Conservation (phyloP, 2,113 vertebrate species). For the Eleginops maclovinus region DNA sequence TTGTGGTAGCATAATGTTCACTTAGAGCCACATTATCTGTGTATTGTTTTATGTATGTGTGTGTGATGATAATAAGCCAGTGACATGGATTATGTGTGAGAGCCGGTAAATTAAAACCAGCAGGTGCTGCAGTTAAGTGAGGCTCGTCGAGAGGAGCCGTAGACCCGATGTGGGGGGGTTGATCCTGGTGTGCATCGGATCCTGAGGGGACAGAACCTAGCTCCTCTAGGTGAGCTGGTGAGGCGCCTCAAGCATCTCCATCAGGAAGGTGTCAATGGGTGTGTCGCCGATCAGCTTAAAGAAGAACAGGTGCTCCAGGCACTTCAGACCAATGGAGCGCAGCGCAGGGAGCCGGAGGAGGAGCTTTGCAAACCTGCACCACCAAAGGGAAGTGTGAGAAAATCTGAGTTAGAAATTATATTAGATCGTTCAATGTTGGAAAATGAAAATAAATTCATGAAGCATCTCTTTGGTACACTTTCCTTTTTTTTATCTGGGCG, state of each 20-base stretch:
- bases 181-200: constrained; percentile 68
- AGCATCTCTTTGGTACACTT: not conserved
- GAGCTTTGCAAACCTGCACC: constrained; percentile 92
- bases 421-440: not conserved
- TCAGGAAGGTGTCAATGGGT: constrained; percentile 95
- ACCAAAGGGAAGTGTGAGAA: not conserved
- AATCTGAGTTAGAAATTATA: not conserved
- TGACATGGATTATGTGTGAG: constrained; percentile 9
- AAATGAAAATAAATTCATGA: not conserved
- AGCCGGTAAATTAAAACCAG: constrained; percentile 60
- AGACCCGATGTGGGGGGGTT: constrained; percentile 27
- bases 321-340: constrained; percentile 92
- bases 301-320: constrained; percentile 95
- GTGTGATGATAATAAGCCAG: not conserved
- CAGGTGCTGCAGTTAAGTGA: constrained; percentile 71
- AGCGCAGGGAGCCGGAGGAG: constrained; percentile 92
- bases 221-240: constrained; percentile 90
- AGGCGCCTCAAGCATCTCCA: constrained; percentile 96
- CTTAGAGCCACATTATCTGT: constrained; percentile 46
- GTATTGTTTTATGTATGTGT: constrained; percentile 32
- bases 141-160: constrained; percentile 48
- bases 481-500: no score
- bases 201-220: constrained; percentile 41
- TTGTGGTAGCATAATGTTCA: constrained; percentile 42
- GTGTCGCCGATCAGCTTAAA: constrained; percentile 96